phyloP scores from a whole-genome alignment of 2,888 invertebrate species.

The Hyles lineata region DNA sequence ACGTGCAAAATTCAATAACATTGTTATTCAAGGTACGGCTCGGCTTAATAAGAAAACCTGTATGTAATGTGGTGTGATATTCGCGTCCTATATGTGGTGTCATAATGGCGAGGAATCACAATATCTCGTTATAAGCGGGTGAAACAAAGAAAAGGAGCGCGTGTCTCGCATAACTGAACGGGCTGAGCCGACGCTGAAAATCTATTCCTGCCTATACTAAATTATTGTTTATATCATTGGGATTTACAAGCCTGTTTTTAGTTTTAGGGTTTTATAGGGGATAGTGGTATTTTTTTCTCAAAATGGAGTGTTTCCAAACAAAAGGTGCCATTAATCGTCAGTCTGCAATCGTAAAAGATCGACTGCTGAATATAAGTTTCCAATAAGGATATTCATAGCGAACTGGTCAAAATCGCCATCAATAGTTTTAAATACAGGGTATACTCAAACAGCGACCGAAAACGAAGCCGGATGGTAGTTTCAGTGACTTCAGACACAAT shows the following conservation, averaged over 20 bases:
- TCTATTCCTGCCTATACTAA: conserved; percentile 22
- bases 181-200: conserved; percentile 22
- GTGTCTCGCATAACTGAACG: conserved; percentile 68
- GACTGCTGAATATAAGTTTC: too few species aligned
- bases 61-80: conserved; percentile 80
- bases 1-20: conserved; percentile 32
- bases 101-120: conserved; percentile 80
- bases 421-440: too few species aligned
- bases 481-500: too few species aligned
- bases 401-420: too few species aligned
- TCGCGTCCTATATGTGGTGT: conserved; percentile 78
- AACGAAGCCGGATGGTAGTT: too few species aligned
- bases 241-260: neutral
- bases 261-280: neutral
- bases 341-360: too few species aligned
- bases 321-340: too few species aligned
- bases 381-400: too few species aligned
- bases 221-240: conserved; percentile 8
- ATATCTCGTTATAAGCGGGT: conserved; percentile 81
- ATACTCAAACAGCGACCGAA: too few species aligned
- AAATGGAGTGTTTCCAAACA: too few species aligned
- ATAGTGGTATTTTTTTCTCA: neutral
- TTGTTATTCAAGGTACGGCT: conserved; percentile 72
- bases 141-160: conserved; percentile 78
- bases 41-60: conserved; percentile 82